Conservation (phyloP, 2,113 vertebrate genomes). For the Arizona elegans region DNA sequence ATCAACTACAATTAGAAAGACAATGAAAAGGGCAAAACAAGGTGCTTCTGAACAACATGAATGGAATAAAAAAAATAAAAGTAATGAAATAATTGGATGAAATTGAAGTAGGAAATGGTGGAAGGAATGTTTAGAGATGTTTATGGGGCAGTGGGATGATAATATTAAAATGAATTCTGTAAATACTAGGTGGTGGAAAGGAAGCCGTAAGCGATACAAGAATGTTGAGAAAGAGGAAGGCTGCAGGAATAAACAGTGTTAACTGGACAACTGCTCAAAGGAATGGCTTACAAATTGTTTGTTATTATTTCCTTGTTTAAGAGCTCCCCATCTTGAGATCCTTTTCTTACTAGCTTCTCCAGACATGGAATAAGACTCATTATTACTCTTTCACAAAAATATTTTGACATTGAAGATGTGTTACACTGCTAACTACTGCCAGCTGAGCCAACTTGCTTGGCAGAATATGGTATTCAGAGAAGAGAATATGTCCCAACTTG, state of each 20-base stretch:
- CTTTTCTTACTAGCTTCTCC: background rate
- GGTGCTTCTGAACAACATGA: background rate
- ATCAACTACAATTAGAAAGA: background rate
- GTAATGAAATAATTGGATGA: background rate
- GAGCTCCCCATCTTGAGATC: background rate
- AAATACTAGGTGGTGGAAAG: background rate
- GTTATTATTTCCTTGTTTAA: background rate
- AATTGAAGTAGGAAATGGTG: background rate
- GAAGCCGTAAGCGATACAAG: background rate
- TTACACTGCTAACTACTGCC: background rate
- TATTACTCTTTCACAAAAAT: background rate
- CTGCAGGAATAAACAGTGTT: background rate
- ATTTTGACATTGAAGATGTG: background rate
- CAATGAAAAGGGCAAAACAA: background rate
- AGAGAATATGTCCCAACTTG: background rate
- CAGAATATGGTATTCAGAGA: background rate
- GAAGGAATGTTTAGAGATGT: background rate
- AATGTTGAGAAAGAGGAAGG: background rate
- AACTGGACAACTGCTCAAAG: background rate
- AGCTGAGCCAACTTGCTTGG: background rate
- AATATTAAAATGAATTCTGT: background rate
- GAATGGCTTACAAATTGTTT: background rate
- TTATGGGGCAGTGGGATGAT: background rate
- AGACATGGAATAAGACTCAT: background rate
- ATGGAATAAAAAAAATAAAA: background rate